phyloP scores from a whole-genome alignment of 1,140 invertebrate genomes.

The Conus betulinus region DNA sequence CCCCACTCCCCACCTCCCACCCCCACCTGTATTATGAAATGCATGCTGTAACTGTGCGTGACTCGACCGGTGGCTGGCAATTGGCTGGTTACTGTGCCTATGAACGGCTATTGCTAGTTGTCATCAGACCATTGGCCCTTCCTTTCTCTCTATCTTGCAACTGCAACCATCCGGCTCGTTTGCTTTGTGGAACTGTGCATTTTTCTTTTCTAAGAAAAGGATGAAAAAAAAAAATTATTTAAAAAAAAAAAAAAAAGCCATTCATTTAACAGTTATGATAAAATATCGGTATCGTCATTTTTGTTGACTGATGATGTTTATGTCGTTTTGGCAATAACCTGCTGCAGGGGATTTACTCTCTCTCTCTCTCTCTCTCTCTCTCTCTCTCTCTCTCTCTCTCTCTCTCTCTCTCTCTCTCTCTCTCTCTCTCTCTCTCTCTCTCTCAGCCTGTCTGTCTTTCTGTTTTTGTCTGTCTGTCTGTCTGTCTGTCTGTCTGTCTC shows the following conservation, averaged over 20 bases:
- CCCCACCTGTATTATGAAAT: background rate
- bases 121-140: too few species aligned
- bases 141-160: too few species aligned
- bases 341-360: background rate
- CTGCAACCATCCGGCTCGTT: too few species aligned
- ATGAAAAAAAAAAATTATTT: too few species aligned
- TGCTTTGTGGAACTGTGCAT: too few species aligned
- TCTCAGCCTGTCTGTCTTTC: background rate
- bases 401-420: constrained; percentile 10
- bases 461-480: background rate
- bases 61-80: background rate
- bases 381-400: constrained; percentile 14
- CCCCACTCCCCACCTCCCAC: too few species aligned
- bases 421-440: constrained; percentile 2
- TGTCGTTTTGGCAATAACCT: too few species aligned
- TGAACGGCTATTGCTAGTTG: background rate
- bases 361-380: background rate
- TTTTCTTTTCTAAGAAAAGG: too few species aligned
- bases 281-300: too few species aligned
- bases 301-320: too few species aligned
- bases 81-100: background rate
- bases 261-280: too few species aligned
- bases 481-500: background rate
- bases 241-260: too few species aligned
- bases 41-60: background rate